Evolutionary conservation across 2,888 invertebrate genomes (phyloP), one percentile per base, ranked within the genome.

Genomic region (Eurytoma californica): DNA sequence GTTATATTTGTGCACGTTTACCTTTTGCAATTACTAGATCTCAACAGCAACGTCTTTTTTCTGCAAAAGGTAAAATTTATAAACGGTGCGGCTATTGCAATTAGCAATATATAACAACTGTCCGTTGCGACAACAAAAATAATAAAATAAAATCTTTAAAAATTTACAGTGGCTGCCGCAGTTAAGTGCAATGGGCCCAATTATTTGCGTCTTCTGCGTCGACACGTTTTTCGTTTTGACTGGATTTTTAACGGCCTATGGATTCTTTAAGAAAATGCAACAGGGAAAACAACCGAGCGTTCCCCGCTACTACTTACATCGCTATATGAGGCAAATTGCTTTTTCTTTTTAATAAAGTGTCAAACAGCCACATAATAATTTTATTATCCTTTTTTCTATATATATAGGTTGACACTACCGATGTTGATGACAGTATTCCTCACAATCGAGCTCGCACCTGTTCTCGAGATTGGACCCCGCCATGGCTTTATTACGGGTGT

Each of bases 1-100:
- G 90, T 92, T 2, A 85, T 91, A n/a, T 80, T 91, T 0, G 0
- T 55, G n/a, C 79, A 74, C 39, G 63, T 51, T 14, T 74, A 65
- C 57, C 55, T 68, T 16, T 7, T 60, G 0, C 55, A 39, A 16
- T 0, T 61, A 0, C n/a, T 73, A 2, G 18, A 3, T 0, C 47
- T 49, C 14, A 78, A 63, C 47, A 28, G 49, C 28, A 66, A 74
- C 24, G 7, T 16, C 1, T 39, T 72, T 2, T n/a, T 55, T 51
- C 0, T 65, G 13, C 2, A 16, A 1, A 66, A 57, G 58, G 66
- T 66, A 24, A 39, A 13, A 2, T 14, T 16, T 4, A 9, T n/a
- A n/a, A n/a, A n/a, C n/a, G n/a, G n/a, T n/a, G n/a, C n/a, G n/a
- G n/a, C n/a, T n/a, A n/a, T n/a, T n/a, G n/a, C n/a, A n/a, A n/a